Percentiles rank a stretch among this genome's conserved stretches.
These are phyloP conservation scores for Callitettix versicolor DNA, from an alignment of 1,140 invertebrate species.

Conservation along the genomic window DNA sequence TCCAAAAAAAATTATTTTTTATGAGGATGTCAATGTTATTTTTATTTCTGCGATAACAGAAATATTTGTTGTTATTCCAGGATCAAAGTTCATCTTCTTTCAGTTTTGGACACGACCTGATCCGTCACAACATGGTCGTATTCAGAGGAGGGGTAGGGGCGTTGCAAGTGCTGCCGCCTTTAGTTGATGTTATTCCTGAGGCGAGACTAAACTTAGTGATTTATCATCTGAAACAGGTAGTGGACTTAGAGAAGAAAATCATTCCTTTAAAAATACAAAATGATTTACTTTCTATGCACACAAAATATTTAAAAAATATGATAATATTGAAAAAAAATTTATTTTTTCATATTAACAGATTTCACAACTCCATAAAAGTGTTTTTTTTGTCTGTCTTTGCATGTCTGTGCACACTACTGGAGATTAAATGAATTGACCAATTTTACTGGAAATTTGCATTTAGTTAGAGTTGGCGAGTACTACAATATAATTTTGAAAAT, in stretches of 20 bases:
- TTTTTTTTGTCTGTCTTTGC: no score
- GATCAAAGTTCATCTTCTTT: slow-evolving; percentile 67
- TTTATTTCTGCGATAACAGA: no score
- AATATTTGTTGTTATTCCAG: slow-evolving; percentile 27
- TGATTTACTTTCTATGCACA: background rate
- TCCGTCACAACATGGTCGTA: slow-evolving; percentile 93
- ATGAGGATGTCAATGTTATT: no score
- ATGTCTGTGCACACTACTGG: no score
- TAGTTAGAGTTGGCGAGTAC: no score
- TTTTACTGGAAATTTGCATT: no score
- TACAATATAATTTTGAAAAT: no score
- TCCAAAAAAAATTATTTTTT: no score
- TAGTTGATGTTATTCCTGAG: slow-evolving; percentile 94
- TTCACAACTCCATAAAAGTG: no score
- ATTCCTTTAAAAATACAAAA: background rate
- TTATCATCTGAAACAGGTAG: slow-evolving; percentile 78
- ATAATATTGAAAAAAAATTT: background rate
- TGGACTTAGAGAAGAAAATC: background rate
- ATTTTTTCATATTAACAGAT: background rate
- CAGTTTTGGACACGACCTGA: slow-evolving; percentile 83
- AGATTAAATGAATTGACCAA: no score
- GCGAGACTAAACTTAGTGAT: slow-evolving; percentile 93
- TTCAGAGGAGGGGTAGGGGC: slow-evolving; percentile 92
- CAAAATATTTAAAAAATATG: background rate
- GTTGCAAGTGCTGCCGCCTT: slow-evolving; percentile 74